Percentiles rank a stretch among this genome's conserved stretches.
These are phyloP conservation scores for Thomomys bottae DNA, from an alignment of 2,113 vertebrate species.

Conservation along the genomic window DNA sequence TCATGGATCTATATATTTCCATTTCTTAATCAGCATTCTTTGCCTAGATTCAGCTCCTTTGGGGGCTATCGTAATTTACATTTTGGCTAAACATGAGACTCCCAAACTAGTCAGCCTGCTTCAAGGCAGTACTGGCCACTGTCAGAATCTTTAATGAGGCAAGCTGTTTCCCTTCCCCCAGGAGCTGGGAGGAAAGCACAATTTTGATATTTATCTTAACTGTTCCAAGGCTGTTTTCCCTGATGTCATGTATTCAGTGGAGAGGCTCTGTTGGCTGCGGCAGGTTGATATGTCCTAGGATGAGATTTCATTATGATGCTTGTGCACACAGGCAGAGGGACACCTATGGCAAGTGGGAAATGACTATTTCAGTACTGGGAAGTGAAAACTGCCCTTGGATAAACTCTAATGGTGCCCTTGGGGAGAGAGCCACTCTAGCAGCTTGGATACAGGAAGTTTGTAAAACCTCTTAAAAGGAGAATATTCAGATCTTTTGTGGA, in stretches of 20 bases:
- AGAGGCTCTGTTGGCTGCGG: neutral
- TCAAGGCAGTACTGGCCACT: constrained; percentile 25
- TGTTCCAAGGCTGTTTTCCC: neutral
- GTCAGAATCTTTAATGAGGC: constrained; percentile 66
- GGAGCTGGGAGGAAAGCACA: neutral
- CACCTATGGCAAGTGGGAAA: neutral
- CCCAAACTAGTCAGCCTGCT: constrained; percentile 52
- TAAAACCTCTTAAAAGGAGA: constrained; percentile 41
- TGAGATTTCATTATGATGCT: constrained; percentile 5
- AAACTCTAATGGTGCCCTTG: neutral
- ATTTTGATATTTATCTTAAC: constrained; percentile 41
- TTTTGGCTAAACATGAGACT: constrained; percentile 63
- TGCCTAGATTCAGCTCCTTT: constrained; percentile 51
- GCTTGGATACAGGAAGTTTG: neutral
- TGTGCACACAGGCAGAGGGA: neutral
- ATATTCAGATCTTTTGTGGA: neutral
- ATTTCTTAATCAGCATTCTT: constrained; percentile 45
- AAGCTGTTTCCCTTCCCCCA: constrained; percentile 60
- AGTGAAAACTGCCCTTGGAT: constrained; percentile 14
- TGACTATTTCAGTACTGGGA: constrained; percentile 18
- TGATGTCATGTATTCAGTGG: neutral
- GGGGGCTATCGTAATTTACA: constrained; percentile 49
- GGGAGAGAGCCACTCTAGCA: neutral
- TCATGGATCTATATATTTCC: neutral
- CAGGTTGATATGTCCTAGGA: neutral